phyloP scores from a whole-genome alignment of 2,888 invertebrate genomes.

The Oconnorella tubifera region DNA sequence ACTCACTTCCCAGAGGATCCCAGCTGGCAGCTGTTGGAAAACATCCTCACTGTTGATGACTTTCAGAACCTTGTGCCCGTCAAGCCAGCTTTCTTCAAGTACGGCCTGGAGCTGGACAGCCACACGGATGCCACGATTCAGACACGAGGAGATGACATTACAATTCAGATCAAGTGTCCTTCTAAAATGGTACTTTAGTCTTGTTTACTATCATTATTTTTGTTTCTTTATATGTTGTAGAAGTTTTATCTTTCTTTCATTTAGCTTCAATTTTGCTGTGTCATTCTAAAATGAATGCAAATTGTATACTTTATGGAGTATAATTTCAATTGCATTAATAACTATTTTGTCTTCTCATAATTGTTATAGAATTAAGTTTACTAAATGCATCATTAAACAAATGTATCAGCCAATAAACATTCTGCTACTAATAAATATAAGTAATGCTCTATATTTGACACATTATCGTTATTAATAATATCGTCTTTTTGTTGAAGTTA shows the following conservation, averaged over 20 bases:
- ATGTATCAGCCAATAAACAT: no score
- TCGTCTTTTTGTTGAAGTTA: no score
- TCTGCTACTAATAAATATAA: no score
- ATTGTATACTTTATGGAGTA: neutral
- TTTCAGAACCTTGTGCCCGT: constrained; percentile 57
- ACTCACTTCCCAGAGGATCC: constrained; percentile 43
- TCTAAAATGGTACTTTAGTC: constrained; percentile 38
- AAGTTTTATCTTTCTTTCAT: neutral
- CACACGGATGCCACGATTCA: constrained; percentile 53
- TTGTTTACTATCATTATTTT: neutral
- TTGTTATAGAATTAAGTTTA: no score
- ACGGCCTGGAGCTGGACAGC: constrained; percentile 53
- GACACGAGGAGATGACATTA: constrained; percentile 47
- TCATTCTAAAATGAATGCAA: neutral
- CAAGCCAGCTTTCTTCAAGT: constrained; percentile 57
- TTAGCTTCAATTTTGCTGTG: neutral
- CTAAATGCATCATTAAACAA: no score
- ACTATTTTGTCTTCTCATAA: no score
- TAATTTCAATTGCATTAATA: no score
- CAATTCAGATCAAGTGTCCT: constrained; percentile 51
- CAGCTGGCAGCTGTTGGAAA: constrained; percentile 55
- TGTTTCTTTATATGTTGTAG: neutral
- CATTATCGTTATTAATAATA: no score
- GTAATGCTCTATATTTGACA: no score
- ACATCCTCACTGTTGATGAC: constrained; percentile 47